These are phyloP conservation scores for Periophthalmus magnuspinnatus DNA, from an alignment of 2,797 vertebrate genomes.

Conservation along the genomic window DNA sequence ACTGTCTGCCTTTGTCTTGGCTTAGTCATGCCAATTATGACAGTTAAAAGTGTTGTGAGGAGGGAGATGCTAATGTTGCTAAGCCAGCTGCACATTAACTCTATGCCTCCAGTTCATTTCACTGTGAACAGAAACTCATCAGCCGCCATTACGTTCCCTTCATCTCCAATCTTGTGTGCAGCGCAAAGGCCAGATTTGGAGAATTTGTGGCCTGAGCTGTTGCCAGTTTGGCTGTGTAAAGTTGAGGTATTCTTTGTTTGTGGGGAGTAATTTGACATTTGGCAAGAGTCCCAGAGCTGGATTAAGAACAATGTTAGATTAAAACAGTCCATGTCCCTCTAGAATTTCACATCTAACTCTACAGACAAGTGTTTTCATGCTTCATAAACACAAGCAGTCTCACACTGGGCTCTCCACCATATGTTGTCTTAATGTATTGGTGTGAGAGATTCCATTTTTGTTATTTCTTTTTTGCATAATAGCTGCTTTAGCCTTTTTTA, in stretches of 20 bases:
- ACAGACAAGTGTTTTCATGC: constrained; percentile 22
- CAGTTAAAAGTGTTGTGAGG: constrained; percentile 18
- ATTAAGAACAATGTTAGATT: constrained; percentile 42
- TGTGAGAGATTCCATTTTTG: constrained; percentile 17
- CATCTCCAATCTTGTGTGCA: constrained; percentile 33
- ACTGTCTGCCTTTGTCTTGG: constrained; percentile 25
- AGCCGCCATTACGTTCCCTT: constrained; percentile 27
- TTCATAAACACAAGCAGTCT: constrained; percentile 20
- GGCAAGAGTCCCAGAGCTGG: constrained; percentile 51
- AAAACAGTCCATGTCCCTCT: constrained; percentile 20
- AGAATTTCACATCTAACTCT: constrained; percentile 19
- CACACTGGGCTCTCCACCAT: constrained; percentile 9
- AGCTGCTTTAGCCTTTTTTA: constrained; percentile 24
- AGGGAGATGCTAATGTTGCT: constrained; percentile 19
- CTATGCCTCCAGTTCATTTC: constrained; percentile 18
- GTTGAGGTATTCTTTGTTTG: constrained; percentile 45
- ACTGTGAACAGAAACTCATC: constrained; percentile 27
- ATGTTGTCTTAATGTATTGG: constrained; percentile 20
- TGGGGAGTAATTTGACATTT: constrained; percentile 50
- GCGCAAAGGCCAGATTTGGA: constrained; percentile 25
- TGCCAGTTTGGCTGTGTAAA: constrained; percentile 32
- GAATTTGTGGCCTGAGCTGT: constrained; percentile 36
- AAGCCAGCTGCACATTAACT: constrained; percentile 36
- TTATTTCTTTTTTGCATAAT: not conserved
- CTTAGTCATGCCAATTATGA: constrained; percentile 21